Percentiles rank a stretch among this genome's conserved stretches.
phyloP scores from a whole-genome alignment of 2,797 vertebrate genomes.

The Eulemur coronatus region DNA sequence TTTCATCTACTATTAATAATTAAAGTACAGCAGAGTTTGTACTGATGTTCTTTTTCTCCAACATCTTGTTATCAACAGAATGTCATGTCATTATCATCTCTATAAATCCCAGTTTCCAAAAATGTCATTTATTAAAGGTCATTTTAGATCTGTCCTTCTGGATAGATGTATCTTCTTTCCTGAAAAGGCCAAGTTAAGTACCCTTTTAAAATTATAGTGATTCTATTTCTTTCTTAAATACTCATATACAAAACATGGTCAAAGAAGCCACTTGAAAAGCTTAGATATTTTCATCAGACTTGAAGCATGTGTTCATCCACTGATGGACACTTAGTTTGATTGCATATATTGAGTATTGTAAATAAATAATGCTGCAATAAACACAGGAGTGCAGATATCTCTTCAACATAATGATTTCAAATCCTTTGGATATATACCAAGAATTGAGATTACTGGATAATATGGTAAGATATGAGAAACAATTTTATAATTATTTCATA shows the following conservation, averaged over 20 bases:
- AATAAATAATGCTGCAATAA: too few relatives aligned
- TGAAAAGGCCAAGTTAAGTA: conserved; percentile 6
- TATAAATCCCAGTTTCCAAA: not conserved
- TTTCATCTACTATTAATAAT: not conserved
- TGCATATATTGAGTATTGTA: too few relatives aligned
- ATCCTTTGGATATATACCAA: too few relatives aligned
- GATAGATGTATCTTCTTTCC: not conserved
- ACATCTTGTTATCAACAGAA: not conserved
- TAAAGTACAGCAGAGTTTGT: not conserved
- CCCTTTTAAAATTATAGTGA: not conserved
- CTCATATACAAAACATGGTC: not conserved
- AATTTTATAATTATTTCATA: not conserved
- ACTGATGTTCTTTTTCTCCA: not conserved
- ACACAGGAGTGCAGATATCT: too few relatives aligned
- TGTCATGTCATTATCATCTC: not conserved
- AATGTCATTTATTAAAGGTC: conserved; percentile 26
- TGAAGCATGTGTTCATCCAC: not conserved
- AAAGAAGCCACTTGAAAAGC: not conserved
- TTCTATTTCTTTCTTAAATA: not conserved
- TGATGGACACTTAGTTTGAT: too few relatives aligned
- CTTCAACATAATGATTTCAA: too few relatives aligned
- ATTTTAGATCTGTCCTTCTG: conserved; percentile 20
- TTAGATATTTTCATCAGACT: not conserved
- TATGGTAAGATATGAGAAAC: not conserved
- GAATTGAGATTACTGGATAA: too few relatives aligned